Evolutionary conservation across 2,797 vertebrate genomes (phyloP).

Genomic region (Lepilemur septentrionalis): DNA sequence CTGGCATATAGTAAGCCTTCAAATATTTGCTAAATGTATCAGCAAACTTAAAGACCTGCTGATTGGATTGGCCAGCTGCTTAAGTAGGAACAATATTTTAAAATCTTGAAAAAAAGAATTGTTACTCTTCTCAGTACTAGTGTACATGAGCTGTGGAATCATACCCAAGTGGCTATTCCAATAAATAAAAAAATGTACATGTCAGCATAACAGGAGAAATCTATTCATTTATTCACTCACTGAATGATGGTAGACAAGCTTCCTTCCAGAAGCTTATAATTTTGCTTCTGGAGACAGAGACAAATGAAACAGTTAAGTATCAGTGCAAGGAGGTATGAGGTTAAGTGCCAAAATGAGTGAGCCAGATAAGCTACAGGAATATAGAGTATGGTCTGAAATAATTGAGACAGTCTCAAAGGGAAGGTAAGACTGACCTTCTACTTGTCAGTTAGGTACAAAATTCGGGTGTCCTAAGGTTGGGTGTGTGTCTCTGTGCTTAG

Average conservation of each 20-base stretch:
- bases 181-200: not conserved
- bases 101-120: constrained; percentile 18
- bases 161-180: constrained; percentile 17
- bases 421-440: not conserved
- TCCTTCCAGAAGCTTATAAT: constrained; percentile 1
- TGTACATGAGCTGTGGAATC: not conserved
- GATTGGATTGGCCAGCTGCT: not conserved
- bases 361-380: constrained; percentile 27
- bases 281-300: not conserved
- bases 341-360: constrained; percentile 17
- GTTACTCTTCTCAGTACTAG: constrained; percentile 5
- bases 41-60: not conserved
- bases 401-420: not conserved
- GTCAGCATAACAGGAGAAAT: not conserved
- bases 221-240: not conserved
- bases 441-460: not conserved
- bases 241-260: not conserved
- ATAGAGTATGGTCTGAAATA: constrained; percentile 11
- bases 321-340: not conserved
- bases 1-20: constrained; percentile 10
- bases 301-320: constrained; percentile 32
- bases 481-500: not conserved
- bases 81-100: constrained; percentile 22
- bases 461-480: not conserved
- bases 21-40: constrained; percentile 10